phyloP scores from a whole-genome alignment of 2,797 vertebrate genomes.

The Kryptopterus vitreolus region DNA sequence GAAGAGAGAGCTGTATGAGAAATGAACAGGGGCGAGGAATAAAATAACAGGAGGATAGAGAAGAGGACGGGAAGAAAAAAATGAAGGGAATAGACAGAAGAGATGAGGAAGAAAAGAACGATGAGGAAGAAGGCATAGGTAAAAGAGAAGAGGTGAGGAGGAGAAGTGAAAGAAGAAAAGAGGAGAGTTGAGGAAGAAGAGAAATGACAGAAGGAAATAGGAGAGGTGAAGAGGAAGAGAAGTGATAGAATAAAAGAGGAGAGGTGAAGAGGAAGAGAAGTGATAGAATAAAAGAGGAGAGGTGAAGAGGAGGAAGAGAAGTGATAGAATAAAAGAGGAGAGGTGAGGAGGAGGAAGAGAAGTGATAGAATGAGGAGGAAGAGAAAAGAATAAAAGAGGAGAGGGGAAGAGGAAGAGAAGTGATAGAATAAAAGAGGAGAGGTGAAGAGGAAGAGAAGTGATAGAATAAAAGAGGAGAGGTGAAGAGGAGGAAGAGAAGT shows the following conservation, averaged over 20 bases:
- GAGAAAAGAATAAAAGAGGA: not conserved
- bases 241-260: not conserved
- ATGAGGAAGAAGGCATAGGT: not conserved
- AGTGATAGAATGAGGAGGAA: not conserved
- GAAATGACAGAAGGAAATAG: not conserved
- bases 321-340: too few species aligned
- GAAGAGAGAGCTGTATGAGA: not conserved
- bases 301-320: not conserved
- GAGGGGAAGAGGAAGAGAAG: not conserved
- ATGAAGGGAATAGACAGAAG: slow-evolving; percentile 30
- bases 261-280: too few species aligned
- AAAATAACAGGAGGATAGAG: not conserved
- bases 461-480: slow-evolving; percentile 1
- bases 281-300: not conserved
- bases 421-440: not conserved
- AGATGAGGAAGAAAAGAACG: not conserved
- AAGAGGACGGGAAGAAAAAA: too few species aligned
- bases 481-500: too few species aligned
- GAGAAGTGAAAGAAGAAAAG: not conserved
- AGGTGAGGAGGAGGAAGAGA: not conserved
- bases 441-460: slow-evolving; percentile 5
- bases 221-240: too few species aligned
- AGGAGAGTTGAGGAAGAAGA: not conserved
- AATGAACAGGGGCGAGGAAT: not conserved
- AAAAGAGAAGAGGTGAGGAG: too few species aligned